These are phyloP conservation scores for Cephus cinctus DNA, from an alignment of 1,140 invertebrate species.

Conservation along the genomic window DNA sequence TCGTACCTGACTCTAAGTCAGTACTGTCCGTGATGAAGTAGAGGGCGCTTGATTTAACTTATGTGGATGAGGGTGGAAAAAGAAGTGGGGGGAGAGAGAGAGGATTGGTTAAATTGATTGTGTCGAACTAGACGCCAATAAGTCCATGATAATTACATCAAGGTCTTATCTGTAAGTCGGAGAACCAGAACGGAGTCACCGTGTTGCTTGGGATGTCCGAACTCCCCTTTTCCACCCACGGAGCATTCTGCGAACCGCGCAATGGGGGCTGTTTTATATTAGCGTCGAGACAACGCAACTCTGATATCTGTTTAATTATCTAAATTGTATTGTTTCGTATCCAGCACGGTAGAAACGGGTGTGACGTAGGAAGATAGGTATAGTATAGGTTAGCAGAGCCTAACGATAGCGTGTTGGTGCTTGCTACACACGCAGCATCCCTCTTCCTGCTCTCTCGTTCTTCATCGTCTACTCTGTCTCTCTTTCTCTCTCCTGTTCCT, in stretches of 20 bases:
- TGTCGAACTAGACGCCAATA: constrained; percentile 1
- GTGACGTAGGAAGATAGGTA: background rate
- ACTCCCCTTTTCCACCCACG: background rate
- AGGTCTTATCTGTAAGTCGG: background rate
- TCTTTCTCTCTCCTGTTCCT: too few species aligned
- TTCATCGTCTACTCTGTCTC: too few species aligned
- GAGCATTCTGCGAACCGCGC: background rate
- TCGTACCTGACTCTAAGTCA: too few species aligned
- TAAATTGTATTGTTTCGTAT: constrained; percentile 5
- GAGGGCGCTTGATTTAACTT: too few species aligned
- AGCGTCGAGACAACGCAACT: background rate
- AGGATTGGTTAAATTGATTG: constrained; percentile 5
- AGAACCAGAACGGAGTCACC: background rate
- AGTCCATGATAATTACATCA: constrained; percentile 7
- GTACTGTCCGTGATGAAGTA: too few species aligned
- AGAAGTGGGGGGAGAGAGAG: background rate
- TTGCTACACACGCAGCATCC: too few species aligned
- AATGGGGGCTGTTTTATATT: background rate
- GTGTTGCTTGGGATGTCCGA: background rate
- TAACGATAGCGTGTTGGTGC: too few species aligned
- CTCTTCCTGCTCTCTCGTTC: too few species aligned
- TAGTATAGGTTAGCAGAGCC: too few species aligned
- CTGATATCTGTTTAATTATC: constrained; percentile 7
- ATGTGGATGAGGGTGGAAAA: background rate
- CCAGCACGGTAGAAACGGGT: background rate